Conservation (phyloP, 2,888 invertebrate genomes). For the Lagria hirta region DNA sequence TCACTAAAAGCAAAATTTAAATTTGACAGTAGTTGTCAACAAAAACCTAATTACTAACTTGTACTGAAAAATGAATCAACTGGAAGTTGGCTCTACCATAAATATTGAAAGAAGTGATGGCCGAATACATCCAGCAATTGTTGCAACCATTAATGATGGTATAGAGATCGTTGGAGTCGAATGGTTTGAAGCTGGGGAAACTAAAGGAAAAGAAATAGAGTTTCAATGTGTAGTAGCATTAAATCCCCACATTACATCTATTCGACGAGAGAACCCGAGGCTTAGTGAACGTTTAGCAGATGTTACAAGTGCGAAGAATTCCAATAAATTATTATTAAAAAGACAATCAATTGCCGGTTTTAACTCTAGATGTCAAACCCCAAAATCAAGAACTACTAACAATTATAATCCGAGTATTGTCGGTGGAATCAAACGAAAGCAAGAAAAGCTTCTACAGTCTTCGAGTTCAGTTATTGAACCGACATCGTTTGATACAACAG, state of each 20-base stretch:
- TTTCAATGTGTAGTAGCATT: constrained; percentile 82
- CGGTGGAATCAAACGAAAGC: constrained; percentile 5
- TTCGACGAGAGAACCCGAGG: constrained; percentile 9
- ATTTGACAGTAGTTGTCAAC: constrained; percentile 22
- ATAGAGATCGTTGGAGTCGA: constrained; percentile 93
- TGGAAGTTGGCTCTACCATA: constrained; percentile 67
- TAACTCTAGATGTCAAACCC: constrained; percentile 17
- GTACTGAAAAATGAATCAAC: constrained; percentile 12
- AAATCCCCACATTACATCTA: constrained; percentile 72
- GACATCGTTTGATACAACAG: constrained; percentile 26
- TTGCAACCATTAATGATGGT: constrained; percentile 87
- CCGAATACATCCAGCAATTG: constrained; percentile 90
- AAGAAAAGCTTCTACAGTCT: constrained; percentile 23
- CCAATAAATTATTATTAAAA: too few relatives aligned
- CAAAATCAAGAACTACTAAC: constrained; percentile 29
- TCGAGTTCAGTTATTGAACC: constrained; percentile 34
- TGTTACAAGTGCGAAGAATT: constrained; percentile 30
- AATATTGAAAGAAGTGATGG: constrained; percentile 86
- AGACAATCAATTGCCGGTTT: constrained; percentile 27
- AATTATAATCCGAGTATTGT: constrained; percentile 10
- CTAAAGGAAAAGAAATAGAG: constrained; percentile 98
- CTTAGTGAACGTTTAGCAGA: constrained; percentile 23
- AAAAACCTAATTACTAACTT: constrained; percentile 17
- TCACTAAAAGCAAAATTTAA: constrained; percentile 5
- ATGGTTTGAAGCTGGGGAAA: constrained; percentile 98